A percentile compares a stretch with the other conserved stretches of the same genome.
Evolutionary conservation across 1,140 invertebrate genomes (phyloP).

Genomic region (Papilio glaucus): DNA sequence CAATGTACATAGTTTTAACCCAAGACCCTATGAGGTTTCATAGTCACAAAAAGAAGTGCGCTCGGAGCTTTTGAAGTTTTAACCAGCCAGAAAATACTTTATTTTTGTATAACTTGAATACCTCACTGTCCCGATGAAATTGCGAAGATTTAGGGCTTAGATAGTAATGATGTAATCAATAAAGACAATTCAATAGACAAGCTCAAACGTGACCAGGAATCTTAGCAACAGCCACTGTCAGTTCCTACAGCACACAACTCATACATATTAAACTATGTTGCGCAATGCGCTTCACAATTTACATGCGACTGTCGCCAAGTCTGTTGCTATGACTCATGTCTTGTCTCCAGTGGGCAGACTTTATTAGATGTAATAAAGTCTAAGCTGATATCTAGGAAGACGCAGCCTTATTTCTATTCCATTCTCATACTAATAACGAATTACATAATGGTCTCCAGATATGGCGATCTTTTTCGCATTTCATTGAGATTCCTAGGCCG

Average conservation of each 20-base stretch:
- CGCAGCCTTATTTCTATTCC: background rate
- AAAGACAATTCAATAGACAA: background rate
- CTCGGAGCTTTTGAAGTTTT: background rate
- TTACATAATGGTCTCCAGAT: background rate
- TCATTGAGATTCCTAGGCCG: background rate
- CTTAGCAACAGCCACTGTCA: background rate
- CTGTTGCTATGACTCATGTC: conserved; percentile 28
- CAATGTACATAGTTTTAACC: too few relatives aligned
- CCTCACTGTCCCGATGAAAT: background rate
- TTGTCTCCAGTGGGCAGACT: background rate
- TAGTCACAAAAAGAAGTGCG: too few relatives aligned
- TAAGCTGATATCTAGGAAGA: background rate
- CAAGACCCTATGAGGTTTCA: too few relatives aligned
- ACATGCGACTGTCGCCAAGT: conserved; percentile 32
- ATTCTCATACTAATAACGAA: background rate
- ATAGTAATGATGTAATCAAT: background rate
- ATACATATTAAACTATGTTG: conserved; percentile 3
- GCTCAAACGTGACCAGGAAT: background rate
- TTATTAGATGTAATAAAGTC: conserved; percentile 4
- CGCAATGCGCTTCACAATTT: conserved; percentile 9
- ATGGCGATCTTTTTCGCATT: background rate
- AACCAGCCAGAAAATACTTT: too few relatives aligned
- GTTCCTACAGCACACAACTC: background rate
- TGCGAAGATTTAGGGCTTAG: background rate
- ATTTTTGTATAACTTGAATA: too few relatives aligned